A percentile compares a stretch with the other conserved stretches of the same genome.
These are phyloP conservation scores for Harpagoxenus sublaevis DNA, from an alignment of 2,888 invertebrate species.

Conservation along the genomic window DNA sequence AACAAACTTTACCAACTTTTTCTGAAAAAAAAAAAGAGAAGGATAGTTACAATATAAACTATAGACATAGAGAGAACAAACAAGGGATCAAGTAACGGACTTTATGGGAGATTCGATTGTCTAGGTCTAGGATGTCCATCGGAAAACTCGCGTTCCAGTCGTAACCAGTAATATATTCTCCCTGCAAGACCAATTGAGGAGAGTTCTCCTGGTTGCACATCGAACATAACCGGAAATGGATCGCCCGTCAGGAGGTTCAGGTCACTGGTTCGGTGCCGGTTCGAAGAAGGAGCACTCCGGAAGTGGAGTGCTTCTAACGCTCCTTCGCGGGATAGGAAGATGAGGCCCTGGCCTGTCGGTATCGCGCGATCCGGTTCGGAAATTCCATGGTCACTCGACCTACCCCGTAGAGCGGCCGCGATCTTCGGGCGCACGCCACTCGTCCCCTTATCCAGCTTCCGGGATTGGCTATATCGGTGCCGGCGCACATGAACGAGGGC, in stretches of 20 bases:
- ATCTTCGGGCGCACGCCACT: slow-evolving; percentile 55
- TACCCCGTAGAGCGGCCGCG: slow-evolving; percentile 37
- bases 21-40: background rate
- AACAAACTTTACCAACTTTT: background rate
- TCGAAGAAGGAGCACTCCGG: background rate
- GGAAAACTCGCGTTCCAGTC: background rate
- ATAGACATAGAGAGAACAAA: background rate
- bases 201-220: background rate
- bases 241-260: background rate
- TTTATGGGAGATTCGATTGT: background rate
- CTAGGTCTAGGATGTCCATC: background rate
- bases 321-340: background rate
- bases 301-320: background rate
- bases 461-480: slow-evolving; percentile 73
- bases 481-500: slow-evolving; percentile 65
- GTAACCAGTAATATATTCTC: background rate
- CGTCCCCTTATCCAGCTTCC: slow-evolving; percentile 62
- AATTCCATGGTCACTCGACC: slow-evolving; percentile 56
- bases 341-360: background rate
- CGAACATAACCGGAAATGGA: background rate
- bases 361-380: slow-evolving; percentile 50
- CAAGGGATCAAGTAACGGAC: background rate
- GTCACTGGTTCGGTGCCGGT: no score
- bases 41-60: background rate
- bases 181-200: no score